Evolutionary conservation across 2,113 vertebrate species (phyloP), one percentile per base, ranked within the genome.

Genomic region (Cyphomyrus plagiostoma): DNA sequence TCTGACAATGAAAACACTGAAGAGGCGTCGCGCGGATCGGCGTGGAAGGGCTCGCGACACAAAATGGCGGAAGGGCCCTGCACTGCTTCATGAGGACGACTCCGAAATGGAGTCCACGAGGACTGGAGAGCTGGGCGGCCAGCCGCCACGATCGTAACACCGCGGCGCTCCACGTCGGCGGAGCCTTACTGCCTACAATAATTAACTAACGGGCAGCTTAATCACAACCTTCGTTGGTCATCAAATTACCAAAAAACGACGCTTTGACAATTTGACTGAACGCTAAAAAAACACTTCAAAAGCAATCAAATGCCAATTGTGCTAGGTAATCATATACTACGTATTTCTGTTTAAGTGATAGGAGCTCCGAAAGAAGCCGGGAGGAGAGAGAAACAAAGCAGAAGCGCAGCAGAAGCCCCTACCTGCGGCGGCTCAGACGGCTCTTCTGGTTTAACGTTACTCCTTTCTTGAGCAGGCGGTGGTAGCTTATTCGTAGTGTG

Each of bases 21-120:
- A 21, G 53, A 19, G 52, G 52, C 52, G 17, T 53, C 56, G 56
- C 56, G 0, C 21, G 21, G 56, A 58, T 7, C 77, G 19, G 9
- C 77, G 30, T 13, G 13, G 7, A 19, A 2, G 13, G 21, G 52
- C 13, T 87, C 52, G 9, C 11, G 30, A 21, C 49, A 83, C 48
- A 89, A 89, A 89, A 89, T 89, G 88, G 88, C 88, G 88, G 74
- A 30, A 23, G 56, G 35, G 17, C 53, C 53, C 45, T 39, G 42
- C 46, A 2, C 13, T 35, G 17, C 10, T 11, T 23, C 45, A 86
- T 48, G 46, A 50, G 42, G 83, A 21, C 83, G 66, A 23, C n/a
- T 50, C 45, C 49, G 88, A 88, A 88, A 88, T 88, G 88, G 88
- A 88, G 88, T 88, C 88, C 26, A 48, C 10, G 35, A 62, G 11